These are phyloP conservation scores for Meleagris gallopavo DNA, from an alignment of 2,113 vertebrate genomes.

Conservation along the genomic window DNA sequence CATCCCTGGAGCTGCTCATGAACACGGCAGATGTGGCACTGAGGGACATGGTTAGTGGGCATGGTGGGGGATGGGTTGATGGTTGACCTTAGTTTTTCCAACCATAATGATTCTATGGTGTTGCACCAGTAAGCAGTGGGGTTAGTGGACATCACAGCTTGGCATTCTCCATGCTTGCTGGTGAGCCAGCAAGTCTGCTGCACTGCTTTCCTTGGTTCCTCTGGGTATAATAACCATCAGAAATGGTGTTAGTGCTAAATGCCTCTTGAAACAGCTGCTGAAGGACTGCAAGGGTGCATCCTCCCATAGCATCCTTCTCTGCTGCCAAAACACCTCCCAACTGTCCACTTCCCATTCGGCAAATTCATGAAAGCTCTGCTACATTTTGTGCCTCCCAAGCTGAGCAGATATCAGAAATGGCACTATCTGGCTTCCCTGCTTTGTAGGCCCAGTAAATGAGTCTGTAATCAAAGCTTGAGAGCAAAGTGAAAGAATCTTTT, in stretches of 20 bases:
- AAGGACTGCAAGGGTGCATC: conserved; percentile 5
- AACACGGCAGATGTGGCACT: too few species aligned
- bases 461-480: conserved; percentile 58
- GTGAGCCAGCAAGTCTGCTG: not conserved
- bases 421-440: conserved; percentile 64
- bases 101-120: too few species aligned
- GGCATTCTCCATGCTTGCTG: not conserved
- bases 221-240: not conserved
- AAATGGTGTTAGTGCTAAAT: not conserved
- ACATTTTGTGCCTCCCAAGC: not conserved
- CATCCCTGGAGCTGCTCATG: too few species aligned
- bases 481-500: conserved; percentile 53
- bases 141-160: not conserved
- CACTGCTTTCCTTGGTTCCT: not conserved
- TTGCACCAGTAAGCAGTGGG: not conserved
- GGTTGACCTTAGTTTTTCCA: too few species aligned
- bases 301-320: not conserved
- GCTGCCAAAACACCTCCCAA: not conserved
- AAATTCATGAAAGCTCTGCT: not conserved
- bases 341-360: not conserved
- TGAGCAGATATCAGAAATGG: conserved; percentile 36
- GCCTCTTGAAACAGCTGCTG: not conserved
- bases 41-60: too few species aligned
- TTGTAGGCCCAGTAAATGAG: conserved; percentile 41
- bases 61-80: too few species aligned